These are phyloP conservation scores for Malaclemys terrapin DNA, from an alignment of 2,113 vertebrate species.

Conservation along the genomic window DNA sequence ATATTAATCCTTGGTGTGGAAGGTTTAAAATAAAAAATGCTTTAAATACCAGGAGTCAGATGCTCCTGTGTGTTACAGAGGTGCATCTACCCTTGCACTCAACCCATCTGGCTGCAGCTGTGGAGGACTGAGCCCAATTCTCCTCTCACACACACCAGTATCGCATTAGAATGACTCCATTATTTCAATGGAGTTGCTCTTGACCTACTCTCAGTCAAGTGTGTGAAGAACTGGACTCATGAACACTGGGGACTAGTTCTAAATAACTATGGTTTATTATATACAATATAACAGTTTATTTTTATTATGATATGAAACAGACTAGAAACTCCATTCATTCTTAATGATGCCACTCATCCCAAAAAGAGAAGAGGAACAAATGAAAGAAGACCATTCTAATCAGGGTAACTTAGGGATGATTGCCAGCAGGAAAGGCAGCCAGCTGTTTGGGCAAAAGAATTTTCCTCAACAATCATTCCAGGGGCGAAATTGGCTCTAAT, in stretches of 20 bases:
- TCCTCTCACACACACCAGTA: neutral
- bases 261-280: slow-evolving; percentile 9
- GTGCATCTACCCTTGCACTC: neutral
- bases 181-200: neutral
- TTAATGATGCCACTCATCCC: neutral
- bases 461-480: slow-evolving; percentile 1
- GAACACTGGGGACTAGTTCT: neutral
- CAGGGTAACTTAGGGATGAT: slow-evolving; percentile 66
- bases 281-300: slow-evolving; percentile 1
- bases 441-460: slow-evolving; percentile 57
- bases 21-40: neutral
- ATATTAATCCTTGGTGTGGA: neutral
- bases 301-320: slow-evolving; percentile 7
- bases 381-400: slow-evolving; percentile 38
- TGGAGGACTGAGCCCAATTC: neutral
- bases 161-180: neutral
- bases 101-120: neutral
- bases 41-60: neutral
- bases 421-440: no score
- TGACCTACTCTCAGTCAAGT: neutral
- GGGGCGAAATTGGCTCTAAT: slow-evolving; percentile 50
- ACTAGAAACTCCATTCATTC: neutral
- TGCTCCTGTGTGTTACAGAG: neutral
- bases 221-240: neutral
- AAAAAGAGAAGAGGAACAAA: neutral